Evolutionary conservation across 2,113 vertebrate species (phyloP).

Genomic region (Callocephalon fimbriatum): DNA sequence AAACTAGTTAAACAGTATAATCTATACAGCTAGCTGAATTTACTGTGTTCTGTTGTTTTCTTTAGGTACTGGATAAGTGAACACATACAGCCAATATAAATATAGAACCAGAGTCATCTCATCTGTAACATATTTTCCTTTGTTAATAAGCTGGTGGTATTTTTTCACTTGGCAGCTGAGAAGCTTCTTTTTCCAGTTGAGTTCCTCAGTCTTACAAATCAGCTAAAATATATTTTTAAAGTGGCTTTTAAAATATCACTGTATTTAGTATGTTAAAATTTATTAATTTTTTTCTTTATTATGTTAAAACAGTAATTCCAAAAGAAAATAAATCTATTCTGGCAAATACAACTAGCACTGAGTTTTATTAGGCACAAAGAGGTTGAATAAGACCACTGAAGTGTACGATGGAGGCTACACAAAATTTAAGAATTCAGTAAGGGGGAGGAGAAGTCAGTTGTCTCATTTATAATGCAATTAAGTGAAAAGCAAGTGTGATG

Average conservation of each 20-base stretch:
- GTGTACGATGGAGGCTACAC: not conserved
- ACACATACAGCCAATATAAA: not conserved
- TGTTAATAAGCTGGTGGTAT: not conserved
- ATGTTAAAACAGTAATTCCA: not conserved
- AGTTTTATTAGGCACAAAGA: not conserved
- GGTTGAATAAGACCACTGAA: not conserved
- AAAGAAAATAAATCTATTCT: not conserved
- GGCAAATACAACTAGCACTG: not conserved
- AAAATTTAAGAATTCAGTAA: not conserved
- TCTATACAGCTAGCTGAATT: not conserved
- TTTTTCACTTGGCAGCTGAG: not conserved
- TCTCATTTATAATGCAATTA: not conserved
- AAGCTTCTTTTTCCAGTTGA: not conserved
- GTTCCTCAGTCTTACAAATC: not conserved
- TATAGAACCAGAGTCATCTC: not conserved
- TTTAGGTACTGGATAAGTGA: not conserved
- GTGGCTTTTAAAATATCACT: rapidly evolving
- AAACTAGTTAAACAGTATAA: not conserved
- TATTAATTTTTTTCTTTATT: not conserved
- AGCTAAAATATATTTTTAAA: not conserved
- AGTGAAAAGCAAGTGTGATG: not conserved
- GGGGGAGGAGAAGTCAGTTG: not conserved
- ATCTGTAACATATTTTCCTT: not conserved
- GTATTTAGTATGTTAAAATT: not conserved
- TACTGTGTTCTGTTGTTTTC: not conserved